These are phyloP conservation scores for Vanacampus margaritifer DNA, from an alignment of 2,113 vertebrate genomes.

Conservation along the genomic window DNA sequence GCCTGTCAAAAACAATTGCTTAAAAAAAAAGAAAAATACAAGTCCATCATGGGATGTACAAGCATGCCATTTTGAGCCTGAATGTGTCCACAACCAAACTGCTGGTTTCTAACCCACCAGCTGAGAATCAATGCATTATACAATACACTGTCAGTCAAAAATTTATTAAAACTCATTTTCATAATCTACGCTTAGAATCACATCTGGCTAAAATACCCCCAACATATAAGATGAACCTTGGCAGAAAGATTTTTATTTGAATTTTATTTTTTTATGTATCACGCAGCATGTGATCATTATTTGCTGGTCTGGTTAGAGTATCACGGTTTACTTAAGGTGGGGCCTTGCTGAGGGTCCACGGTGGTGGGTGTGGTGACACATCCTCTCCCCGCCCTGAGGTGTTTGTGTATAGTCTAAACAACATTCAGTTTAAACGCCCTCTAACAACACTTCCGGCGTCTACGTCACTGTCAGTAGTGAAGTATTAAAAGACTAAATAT, in stretches of 20 bases:
- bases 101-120: neutral
- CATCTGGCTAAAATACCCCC: neutral
- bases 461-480: neutral
- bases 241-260: neutral
- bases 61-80: too few species aligned
- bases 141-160: neutral
- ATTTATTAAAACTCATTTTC: neutral
- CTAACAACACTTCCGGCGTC: neutral
- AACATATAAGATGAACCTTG: neutral
- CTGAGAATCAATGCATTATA: neutral
- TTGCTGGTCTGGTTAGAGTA: conserved; percentile 28
- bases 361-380: conserved; percentile 67
- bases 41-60: neutral
- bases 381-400: conserved; percentile 62
- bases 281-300: conserved; percentile 18
- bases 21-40: neutral
- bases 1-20: neutral
- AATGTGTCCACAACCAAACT: neutral
- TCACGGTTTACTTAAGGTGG: conserved; percentile 53
- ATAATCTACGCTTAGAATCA: neutral
- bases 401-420: conserved; percentile 53
- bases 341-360: conserved; percentile 53
- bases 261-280: conserved; percentile 15
- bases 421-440: conserved; percentile 19
- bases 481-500: neutral